Conservation (phyloP, 2,888 invertebrate species). For the Hermaeophaga mercurialis region DNA sequence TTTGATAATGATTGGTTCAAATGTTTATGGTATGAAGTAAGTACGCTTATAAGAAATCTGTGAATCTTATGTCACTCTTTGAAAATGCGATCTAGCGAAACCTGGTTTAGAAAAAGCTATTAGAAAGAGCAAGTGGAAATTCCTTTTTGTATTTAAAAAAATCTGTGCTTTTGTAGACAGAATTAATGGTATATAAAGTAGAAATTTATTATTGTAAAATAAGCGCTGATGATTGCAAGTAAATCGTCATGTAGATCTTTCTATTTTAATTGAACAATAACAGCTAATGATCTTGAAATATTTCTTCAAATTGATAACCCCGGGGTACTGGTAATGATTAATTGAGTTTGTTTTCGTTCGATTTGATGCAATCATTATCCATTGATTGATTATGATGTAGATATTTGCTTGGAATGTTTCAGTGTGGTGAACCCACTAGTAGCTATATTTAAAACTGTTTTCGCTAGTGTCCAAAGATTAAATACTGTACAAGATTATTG, state of each 20-base stretch:
- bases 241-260: conserved; percentile 1
- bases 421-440: conserved; percentile 22
- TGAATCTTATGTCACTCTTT: no score
- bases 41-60: no score
- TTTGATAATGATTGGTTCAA: no score
- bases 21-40: no score
- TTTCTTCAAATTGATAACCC: conserved; percentile 25
- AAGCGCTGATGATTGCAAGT: not conserved
- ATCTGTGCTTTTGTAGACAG: no score
- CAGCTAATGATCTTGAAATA: conserved; percentile 24
- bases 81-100: no score
- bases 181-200: no score
- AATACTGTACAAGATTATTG: conserved; percentile 16
- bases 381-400: conserved; percentile 26
- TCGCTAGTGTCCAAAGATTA: conserved; percentile 7
- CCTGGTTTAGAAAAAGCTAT: no score
- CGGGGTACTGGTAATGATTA: conserved; percentile 15
- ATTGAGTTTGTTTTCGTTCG: conserved; percentile 19
- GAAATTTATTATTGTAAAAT: no score
- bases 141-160: no score
- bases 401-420: conserved; percentile 22
- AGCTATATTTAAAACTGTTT: conserved; percentile 16
- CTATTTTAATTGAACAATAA: conserved; percentile 17
- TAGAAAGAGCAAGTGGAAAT: no score
- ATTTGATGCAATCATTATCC: conserved; percentile 26